Conservation (phyloP, 2,113 vertebrate species). For the Perca flavescens region DNA sequence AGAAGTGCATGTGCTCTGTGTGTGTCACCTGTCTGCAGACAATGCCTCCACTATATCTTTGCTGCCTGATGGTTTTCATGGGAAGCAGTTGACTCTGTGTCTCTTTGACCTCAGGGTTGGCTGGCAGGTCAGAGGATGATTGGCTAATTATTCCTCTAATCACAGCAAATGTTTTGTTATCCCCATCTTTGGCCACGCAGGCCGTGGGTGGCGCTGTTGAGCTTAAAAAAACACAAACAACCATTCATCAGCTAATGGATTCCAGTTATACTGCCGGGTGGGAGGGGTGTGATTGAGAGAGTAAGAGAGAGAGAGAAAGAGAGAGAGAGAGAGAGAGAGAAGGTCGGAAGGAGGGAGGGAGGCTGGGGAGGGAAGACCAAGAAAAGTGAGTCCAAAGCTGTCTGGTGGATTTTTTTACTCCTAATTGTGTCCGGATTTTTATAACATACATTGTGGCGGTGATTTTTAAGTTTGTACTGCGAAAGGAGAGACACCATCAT, state of each 20-base stretch:
- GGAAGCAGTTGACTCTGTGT: slow-evolving; percentile 44
- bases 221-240: slow-evolving; percentile 77
- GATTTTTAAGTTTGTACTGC: not conserved
- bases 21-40: slow-evolving; percentile 56
- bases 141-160: slow-evolving; percentile 78
- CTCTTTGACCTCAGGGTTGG: slow-evolving; percentile 68
- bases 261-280: slow-evolving; percentile 65
- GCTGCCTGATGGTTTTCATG: slow-evolving; percentile 55
- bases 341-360: not conserved
- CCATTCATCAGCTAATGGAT: slow-evolving; percentile 76
- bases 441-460: not conserved
- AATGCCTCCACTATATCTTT: slow-evolving; percentile 56
- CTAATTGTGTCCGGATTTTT: not conserved
- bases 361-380: slow-evolving; percentile 7
- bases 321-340: not conserved
- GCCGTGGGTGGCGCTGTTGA: slow-evolving; percentile 69
- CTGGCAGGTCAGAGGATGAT: slow-evolving; percentile 70
- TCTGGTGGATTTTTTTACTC: slow-evolving; percentile 6
- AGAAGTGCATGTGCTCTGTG: not conserved
- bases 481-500: not conserved
- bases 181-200: slow-evolving; percentile 36
- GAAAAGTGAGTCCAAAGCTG: not conserved
- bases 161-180: slow-evolving; percentile 69
- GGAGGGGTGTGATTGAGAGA: slow-evolving; percentile 9
- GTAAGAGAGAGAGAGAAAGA: not conserved